Conservation (phyloP, 2,888 invertebrate species). For the Vannuccia rotundouncinata region DNA sequence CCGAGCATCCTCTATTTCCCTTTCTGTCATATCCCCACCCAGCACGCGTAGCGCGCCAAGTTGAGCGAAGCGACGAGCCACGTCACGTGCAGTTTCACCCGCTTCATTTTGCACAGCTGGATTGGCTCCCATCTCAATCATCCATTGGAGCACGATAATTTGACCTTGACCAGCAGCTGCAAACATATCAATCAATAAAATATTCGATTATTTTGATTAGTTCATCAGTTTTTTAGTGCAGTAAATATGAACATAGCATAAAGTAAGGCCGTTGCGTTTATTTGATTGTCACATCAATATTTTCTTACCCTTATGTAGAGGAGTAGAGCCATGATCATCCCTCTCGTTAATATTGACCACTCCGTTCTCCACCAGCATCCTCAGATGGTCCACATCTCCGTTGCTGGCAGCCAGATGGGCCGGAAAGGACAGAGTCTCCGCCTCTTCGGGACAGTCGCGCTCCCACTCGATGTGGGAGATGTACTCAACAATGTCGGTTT, state of each 20-base stretch:
- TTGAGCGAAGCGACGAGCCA: conserved; percentile 54
- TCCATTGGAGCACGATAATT: conserved; percentile 54
- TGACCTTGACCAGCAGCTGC: conserved; percentile 57
- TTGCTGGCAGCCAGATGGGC: conserved; percentile 56
- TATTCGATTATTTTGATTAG: too few relatives aligned
- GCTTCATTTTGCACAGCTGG: conserved; percentile 51
- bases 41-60: conserved; percentile 54
- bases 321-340: conserved; percentile 56
- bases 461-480: conserved; percentile 56
- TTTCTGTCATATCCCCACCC: conserved; percentile 41
- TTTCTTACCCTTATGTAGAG: conserved; percentile 55
- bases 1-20: neutral
- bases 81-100: conserved; percentile 54
- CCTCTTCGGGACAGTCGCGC: conserved; percentile 54
- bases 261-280: too few relatives aligned
- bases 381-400: conserved; percentile 54
- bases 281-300: neutral
- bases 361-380: conserved; percentile 56
- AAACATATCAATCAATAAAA: conserved; percentile 17
- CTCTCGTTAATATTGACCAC: conserved; percentile 57
- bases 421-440: conserved; percentile 51
- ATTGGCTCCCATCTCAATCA: conserved; percentile 57
- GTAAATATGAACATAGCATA: too few relatives aligned
- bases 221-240: too few relatives aligned
- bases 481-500: conserved; percentile 54